phyloP scores from a whole-genome alignment of 2,113 vertebrate genomes.

The Daubentonia madagascariensis region DNA sequence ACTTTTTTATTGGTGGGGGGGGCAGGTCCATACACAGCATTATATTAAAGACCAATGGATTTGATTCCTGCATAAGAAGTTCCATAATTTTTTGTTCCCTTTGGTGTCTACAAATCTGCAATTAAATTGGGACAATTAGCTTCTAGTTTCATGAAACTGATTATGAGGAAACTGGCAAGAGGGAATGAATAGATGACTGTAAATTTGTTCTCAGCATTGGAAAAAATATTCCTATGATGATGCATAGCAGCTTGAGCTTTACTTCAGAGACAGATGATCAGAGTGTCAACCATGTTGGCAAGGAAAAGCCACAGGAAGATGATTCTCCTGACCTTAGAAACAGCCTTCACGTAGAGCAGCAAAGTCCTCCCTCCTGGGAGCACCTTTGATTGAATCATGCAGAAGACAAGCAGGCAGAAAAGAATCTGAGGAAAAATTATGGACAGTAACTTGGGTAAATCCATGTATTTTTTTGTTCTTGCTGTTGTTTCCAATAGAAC shows the following conservation, averaged over 20 bases:
- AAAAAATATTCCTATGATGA: background rate
- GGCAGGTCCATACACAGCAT: background rate
- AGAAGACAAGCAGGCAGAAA: background rate
- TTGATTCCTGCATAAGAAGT: background rate
- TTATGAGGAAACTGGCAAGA: background rate
- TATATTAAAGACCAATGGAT: background rate
- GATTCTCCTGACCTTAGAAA: background rate
- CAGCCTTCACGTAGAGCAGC: background rate
- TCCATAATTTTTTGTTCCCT: background rate
- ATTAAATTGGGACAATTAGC: background rate
- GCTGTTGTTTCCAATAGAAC: background rate
- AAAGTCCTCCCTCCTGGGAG: background rate
- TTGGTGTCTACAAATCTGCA: background rate
- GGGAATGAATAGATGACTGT: background rate
- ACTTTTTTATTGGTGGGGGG: background rate
- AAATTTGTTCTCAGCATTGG: background rate
- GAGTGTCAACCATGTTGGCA: accelerated
- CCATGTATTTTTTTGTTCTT: background rate
- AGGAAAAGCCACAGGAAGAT: background rate
- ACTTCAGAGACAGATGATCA: background rate
- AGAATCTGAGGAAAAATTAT: background rate
- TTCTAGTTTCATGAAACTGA: background rate
- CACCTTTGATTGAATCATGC: background rate
- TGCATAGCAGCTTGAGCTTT: background rate
- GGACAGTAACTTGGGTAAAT: background rate